Evolutionary conservation across 2,797 vertebrate species (phyloP).

Genomic region (Leptoclinus maculatus): DNA sequence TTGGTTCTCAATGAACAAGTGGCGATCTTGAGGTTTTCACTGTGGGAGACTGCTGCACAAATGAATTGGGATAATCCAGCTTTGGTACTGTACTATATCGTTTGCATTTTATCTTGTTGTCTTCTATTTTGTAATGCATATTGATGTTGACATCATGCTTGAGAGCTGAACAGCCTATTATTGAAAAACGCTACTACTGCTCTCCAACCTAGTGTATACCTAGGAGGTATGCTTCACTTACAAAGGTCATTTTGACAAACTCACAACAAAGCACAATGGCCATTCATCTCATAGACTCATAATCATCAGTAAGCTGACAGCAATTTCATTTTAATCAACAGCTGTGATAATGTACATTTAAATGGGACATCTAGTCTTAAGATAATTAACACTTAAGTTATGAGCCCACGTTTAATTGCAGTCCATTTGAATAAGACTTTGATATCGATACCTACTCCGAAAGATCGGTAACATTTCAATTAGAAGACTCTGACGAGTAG

Average conservation of each 20-base stretch:
- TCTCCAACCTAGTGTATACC: background rate
- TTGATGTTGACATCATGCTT: background rate
- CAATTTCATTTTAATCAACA: constrained; percentile 4
- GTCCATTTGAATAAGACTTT: background rate
- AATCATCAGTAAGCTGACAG: background rate
- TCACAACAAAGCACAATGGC: background rate
- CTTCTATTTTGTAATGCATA: background rate
- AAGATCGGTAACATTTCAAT: constrained; percentile 38
- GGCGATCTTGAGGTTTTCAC: too few relatives aligned
- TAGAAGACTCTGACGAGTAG: constrained; percentile 12
- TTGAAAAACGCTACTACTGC: background rate
- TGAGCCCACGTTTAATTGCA: background rate
- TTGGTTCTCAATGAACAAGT: background rate
- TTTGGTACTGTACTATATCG: background rate
- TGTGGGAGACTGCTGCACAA: too few relatives aligned
- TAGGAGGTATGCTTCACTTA: too few relatives aligned
- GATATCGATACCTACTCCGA: constrained; percentile 14
- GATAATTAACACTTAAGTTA: background rate
- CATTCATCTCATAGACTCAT: background rate
- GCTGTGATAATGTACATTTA: constrained; percentile 3
- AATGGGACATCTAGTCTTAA: background rate
- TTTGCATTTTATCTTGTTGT: background rate
- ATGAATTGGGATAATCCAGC: too few relatives aligned
- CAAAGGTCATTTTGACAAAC: background rate
- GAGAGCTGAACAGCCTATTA: background rate